phyloP scores from a whole-genome alignment of 2,113 vertebrate species.

The Rhegmatorhina hoffmannsi region DNA sequence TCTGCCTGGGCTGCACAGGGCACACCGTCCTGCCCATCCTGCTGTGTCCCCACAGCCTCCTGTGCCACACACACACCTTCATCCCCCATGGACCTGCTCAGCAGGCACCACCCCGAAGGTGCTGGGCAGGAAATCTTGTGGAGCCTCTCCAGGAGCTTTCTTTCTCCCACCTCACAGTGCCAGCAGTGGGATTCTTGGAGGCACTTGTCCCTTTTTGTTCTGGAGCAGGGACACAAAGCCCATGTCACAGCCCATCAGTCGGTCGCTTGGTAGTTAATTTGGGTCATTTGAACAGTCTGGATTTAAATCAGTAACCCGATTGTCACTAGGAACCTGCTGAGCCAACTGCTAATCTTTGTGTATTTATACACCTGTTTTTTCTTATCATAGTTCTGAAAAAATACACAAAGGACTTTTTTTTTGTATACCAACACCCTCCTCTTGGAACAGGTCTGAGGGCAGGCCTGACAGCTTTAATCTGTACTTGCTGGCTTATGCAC shows the following conservation, averaged over 20 bases:
- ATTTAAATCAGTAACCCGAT: not conserved
- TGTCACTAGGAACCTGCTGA: not conserved
- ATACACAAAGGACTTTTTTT: not conserved
- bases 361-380: not conserved
- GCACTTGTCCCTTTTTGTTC: not conserved
- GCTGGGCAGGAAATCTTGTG: not conserved
- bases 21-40: rapidly evolving
- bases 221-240: not conserved
- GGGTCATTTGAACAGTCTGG: not conserved
- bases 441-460: not conserved
- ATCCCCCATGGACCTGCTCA: not conserved
- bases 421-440: not conserved
- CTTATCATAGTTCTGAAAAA: not conserved
- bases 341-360: not conserved
- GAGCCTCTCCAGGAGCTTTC: not conserved
- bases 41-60: not conserved
- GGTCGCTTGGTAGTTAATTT: not conserved
- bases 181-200: not conserved
- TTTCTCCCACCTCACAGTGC: not conserved
- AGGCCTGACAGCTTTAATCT: not conserved
- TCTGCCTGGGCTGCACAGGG: not conserved
- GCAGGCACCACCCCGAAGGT: not conserved
- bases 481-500: not conserved
- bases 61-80: not conserved
- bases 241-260: not conserved